Conservation (phyloP, 2,113 vertebrate genomes). For the Phocoena phocoena region DNA sequence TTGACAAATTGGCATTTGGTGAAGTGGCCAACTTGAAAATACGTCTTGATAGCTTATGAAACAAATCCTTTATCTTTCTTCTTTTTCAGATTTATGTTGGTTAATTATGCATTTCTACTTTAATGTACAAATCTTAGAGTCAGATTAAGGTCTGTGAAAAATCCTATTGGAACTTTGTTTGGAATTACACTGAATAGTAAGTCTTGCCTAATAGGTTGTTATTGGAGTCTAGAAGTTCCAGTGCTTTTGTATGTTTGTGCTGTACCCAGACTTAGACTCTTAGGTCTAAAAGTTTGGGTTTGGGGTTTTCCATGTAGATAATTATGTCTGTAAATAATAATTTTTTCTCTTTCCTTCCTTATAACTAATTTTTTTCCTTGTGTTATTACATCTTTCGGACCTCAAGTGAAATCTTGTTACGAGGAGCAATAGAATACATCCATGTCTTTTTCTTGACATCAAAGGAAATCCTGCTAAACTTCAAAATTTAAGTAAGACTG, state of each 20-base stretch:
- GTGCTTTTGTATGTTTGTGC: background rate
- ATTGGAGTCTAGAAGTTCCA: slow-evolving; percentile 5
- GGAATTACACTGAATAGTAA: background rate
- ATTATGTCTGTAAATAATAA: background rate
- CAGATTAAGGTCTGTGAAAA: background rate
- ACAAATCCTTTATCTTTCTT: slow-evolving; percentile 8
- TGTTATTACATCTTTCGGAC: background rate
- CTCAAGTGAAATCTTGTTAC: background rate
- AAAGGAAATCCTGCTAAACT: background rate
- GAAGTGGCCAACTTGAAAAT: background rate
- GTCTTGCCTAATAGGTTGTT: background rate
- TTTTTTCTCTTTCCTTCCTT: background rate
- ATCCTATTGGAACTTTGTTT: background rate
- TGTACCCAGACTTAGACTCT: background rate
- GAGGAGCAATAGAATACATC: background rate
- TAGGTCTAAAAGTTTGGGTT: background rate
- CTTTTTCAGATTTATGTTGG: background rate
- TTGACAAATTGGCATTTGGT: background rate
- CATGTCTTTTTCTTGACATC: background rate
- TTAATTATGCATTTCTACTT: background rate
- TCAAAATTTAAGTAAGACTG: background rate
- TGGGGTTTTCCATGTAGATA: slow-evolving; percentile 12
- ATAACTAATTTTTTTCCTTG: background rate
- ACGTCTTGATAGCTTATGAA: background rate
- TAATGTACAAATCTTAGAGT: background rate